Evolutionary conservation across 2,797 vertebrate species (phyloP), one percentile per base, ranked within the genome.

Genomic region (Rostrhamus sociabilis): DNA sequence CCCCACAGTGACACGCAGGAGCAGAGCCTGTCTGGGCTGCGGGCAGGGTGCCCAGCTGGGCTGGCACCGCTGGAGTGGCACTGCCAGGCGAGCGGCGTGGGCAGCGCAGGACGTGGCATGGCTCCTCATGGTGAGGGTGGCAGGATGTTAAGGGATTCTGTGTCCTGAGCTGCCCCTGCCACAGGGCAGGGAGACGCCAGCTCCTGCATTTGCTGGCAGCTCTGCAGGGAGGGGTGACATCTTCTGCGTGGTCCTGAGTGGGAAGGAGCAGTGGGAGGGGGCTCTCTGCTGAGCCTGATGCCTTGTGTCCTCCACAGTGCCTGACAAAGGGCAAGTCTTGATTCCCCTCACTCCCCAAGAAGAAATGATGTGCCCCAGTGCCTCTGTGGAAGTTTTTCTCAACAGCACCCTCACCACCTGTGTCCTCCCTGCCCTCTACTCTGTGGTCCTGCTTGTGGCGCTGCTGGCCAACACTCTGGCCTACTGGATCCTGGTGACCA

Each of bases 341-440:
- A 18, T 92, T 45, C n/a, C 0, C 9, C 71, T 92, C 58, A 40
- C 21, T 6, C 38, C 78, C 16, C 42, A 36, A 15, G 93, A 96
- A 76, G 72, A 55, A 76, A 23, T 9, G 2, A 1, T 0, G 2
- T 96, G 95, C 34, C 69, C 90, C 0, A 5, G 12, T 0, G 77
- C 74, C 71, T 89, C 86, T 0, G 38, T n/a, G 43, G 77, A 95
- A 63, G 9, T 3, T 52, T 86, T 94, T 42, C 95, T 97, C 86
- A 95, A 60, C 26, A 53, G 83, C 63, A 92, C 74, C 12, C 23
- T 97, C 71, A 98, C 93, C 52, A 97, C 94, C 2, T 32, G 91
- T 9, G 66, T 98, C 69, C 95, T 99, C 27, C 98, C 98, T 2
- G 29, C 97, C 3, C 78, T 99, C 47, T 99, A 98, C 96, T 97